phyloP scores from a whole-genome alignment of 1,140 invertebrate species.

The Ceratina calcarata region DNA sequence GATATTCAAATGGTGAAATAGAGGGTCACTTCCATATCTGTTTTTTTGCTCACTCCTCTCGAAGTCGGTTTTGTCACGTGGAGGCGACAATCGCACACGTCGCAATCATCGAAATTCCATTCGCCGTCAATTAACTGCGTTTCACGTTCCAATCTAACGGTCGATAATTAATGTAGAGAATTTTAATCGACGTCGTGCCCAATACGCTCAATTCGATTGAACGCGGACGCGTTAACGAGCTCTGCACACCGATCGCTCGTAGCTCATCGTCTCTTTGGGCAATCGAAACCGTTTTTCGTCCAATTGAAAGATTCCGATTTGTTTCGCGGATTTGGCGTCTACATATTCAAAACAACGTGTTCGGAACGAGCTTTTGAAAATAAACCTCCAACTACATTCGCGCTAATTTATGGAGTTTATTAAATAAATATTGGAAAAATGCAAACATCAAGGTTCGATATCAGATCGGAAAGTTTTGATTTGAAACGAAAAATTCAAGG shows the following conservation, averaged over 20 bases:
- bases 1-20: slow-evolving; percentile 3
- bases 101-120: slow-evolving; percentile 33
- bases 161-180: slow-evolving; percentile 50
- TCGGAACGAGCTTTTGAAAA: slow-evolving; percentile 36
- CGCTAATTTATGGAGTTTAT: neutral
- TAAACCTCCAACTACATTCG: slow-evolving; percentile 25
- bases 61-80: neutral
- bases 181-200: slow-evolving; percentile 38
- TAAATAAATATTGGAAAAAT: neutral
- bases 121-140: slow-evolving; percentile 35
- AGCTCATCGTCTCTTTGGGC: neutral
- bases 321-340: slow-evolving; percentile 26
- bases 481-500: neutral
- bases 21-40: neutral
- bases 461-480: too few species aligned
- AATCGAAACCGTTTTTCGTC: neutral
- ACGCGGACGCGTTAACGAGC: slow-evolving; percentile 34
- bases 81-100: neutral
- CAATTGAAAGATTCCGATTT: slow-evolving; percentile 5
- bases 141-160: slow-evolving; percentile 39
- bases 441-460: too few species aligned
- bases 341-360: slow-evolving; percentile 33
- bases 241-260: neutral
- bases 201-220: slow-evolving; percentile 24
- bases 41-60: neutral